Evolutionary conservation across 2,888 invertebrate genomes (phyloP).

Genomic region (Ophion costatus): DNA sequence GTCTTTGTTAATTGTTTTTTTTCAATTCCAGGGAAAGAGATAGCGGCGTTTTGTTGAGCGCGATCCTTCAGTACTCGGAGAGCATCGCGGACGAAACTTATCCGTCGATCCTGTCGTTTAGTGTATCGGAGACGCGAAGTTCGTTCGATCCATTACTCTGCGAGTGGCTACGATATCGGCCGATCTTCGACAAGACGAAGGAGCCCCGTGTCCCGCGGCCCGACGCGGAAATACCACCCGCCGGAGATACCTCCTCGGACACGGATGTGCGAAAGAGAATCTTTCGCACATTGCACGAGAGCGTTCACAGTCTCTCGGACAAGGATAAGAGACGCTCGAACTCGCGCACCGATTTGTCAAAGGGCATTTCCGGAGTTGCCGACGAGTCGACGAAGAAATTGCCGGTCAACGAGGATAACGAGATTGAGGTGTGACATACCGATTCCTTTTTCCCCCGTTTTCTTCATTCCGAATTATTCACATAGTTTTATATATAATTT

Average conservation of each 20-base stretch:
- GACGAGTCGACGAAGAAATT: slow-evolving; percentile 72
- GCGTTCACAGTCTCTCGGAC: slow-evolving; percentile 82
- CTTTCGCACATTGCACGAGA: slow-evolving; percentile 81
- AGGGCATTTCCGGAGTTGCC: slow-evolving; percentile 67
- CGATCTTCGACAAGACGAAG: slow-evolving; percentile 76
- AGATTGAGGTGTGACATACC: slow-evolving; percentile 69
- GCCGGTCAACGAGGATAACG: slow-evolving; percentile 66
- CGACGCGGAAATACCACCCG: slow-evolving; percentile 27
- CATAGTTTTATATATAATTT: background rate
- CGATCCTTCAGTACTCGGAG: slow-evolving; percentile 81
- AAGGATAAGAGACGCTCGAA: slow-evolving; percentile 77
- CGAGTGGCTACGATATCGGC: slow-evolving; percentile 87
- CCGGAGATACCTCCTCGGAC: slow-evolving; percentile 78
- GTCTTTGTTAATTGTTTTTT: background rate
- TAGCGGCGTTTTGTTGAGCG: slow-evolving; percentile 74
- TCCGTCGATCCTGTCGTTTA: slow-evolving; percentile 84
- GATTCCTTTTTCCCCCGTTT: background rate
- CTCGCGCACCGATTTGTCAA: slow-evolving; percentile 73
- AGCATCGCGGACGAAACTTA: slow-evolving; percentile 82
- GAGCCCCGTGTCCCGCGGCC: slow-evolving; percentile 64
- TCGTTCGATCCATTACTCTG: slow-evolving; percentile 88
- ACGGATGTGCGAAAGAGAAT: slow-evolving; percentile 77
- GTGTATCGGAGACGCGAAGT: slow-evolving; percentile 84
- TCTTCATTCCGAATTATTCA: slow-evolving; percentile 24
- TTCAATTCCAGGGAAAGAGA: slow-evolving; percentile 63